phyloP scores from a whole-genome alignment of 2,113 vertebrate genomes.

The Elachura formosa region DNA sequence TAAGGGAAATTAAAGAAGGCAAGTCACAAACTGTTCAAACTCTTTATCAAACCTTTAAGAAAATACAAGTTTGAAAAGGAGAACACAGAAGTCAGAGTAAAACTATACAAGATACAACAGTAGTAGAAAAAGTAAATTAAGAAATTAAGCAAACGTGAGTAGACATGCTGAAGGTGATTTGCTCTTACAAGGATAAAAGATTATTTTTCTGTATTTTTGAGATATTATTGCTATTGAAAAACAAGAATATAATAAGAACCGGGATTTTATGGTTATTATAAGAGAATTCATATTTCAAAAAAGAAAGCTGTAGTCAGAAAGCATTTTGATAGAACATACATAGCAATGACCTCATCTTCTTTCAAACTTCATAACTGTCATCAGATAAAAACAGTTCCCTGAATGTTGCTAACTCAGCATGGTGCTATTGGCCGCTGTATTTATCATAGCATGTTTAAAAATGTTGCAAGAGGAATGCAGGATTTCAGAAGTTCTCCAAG shows the following conservation, averaged over 20 bases:
- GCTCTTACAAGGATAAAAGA: not conserved
- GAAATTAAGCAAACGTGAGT: not conserved
- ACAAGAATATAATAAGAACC: not conserved
- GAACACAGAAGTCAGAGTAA: not conserved
- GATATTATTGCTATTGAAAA: not conserved
- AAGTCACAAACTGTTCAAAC: slow-evolving; percentile 15
- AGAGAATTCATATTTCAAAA: not conserved
- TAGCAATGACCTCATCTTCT: slow-evolving; percentile 21
- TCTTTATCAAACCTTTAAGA: not conserved
- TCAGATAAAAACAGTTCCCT: slow-evolving; percentile 3
- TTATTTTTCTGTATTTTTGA: not conserved
- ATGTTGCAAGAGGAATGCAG: not conserved
- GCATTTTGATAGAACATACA: not conserved
- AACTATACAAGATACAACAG: slow-evolving; percentile 3
- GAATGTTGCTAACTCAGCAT: slow-evolving; percentile 33
- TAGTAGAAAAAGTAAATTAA: not conserved
- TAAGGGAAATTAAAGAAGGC: not conserved
- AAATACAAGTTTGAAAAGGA: not conserved
- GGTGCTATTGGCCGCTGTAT: not conserved
- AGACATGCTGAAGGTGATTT: not conserved
- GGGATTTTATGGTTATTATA: not conserved
- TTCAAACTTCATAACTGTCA: slow-evolving; percentile 38
- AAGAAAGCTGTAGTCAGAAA: not conserved
- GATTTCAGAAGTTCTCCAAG: slow-evolving; percentile 17
- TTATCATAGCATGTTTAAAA: not conserved